Conservation (phyloP, 1,140 invertebrate genomes). For the Zaprionus vittiger region DNA sequence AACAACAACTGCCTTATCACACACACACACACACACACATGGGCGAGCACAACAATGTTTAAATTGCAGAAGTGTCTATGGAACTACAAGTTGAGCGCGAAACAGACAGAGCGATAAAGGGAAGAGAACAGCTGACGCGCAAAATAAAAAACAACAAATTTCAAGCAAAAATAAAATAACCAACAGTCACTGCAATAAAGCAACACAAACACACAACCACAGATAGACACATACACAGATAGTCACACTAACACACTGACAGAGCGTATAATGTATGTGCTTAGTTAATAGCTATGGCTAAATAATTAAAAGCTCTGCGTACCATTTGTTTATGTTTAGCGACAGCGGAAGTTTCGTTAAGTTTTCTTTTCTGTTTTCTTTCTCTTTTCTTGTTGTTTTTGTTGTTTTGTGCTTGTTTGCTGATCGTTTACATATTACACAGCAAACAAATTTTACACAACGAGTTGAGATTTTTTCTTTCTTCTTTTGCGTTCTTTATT, state of each 20-base stretch:
- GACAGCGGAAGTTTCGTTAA: conserved; percentile 20
- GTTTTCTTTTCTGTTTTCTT: conserved; percentile 20
- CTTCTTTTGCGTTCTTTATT: conserved; percentile 17
- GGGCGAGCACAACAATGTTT: conserved; percentile 41
- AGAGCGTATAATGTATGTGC: not conserved
- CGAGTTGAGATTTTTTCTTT: conserved; percentile 21
- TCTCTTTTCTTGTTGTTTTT: conserved; percentile 19
- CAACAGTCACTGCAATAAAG: conserved; percentile 33
- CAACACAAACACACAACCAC: conserved; percentile 15
- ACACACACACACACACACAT: not conserved
- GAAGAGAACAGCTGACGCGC: conserved; percentile 63
- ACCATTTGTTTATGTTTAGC: conserved; percentile 75
- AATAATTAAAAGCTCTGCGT: conserved; percentile 33
- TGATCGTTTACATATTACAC: conserved; percentile 16
- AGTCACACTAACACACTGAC: not conserved
- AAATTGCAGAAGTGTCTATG: conserved; percentile 38
- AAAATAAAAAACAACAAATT: conserved; percentile 32
- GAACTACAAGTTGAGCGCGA: conserved; percentile 32
- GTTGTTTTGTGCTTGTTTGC: not conserved
- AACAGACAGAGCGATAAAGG: conserved; percentile 48
- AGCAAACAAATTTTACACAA: conserved; percentile 46
- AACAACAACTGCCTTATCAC: conserved; percentile 33
- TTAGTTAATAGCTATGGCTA: conserved; percentile 21
- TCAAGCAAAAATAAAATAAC: conserved; percentile 37
- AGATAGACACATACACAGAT: conserved; percentile 13